phyloP scores from a whole-genome alignment of 1,140 invertebrate genomes.

The Battus philenor region DNA sequence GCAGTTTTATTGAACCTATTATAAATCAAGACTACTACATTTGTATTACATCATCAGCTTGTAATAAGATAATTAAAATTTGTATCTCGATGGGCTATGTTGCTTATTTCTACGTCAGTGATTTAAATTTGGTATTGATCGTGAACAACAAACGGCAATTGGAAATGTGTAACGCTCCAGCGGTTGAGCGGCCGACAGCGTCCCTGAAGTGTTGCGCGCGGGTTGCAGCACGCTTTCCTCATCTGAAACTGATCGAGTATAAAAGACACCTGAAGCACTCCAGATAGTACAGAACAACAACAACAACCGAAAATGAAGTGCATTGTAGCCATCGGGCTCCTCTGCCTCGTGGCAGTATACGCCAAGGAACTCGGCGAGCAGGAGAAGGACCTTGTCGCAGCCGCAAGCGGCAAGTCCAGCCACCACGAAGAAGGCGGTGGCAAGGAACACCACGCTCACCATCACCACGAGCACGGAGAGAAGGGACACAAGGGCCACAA shows the following conservation, averaged over 20 bases:
- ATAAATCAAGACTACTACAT: no score
- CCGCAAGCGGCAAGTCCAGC: slow-evolving; percentile 79
- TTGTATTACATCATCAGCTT: no score
- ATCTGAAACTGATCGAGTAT: slow-evolving; percentile 48
- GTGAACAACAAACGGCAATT: slow-evolving; percentile 32
- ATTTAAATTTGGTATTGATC: slow-evolving; percentile 8
- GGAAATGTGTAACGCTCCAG: slow-evolving; percentile 50
- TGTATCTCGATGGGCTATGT: no score
- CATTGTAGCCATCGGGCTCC: slow-evolving; percentile 43
- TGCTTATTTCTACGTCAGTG: neutral
- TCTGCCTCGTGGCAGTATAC: slow-evolving; percentile 56
- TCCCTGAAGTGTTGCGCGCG: slow-evolving; percentile 55
- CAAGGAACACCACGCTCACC: slow-evolving; percentile 57
- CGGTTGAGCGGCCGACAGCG: slow-evolving; percentile 36
- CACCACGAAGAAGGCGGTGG: slow-evolving; percentile 81
- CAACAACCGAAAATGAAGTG: slow-evolving; percentile 59
- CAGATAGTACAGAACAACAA: slow-evolving; percentile 34
- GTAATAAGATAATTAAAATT: no score
- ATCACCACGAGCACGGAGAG: slow-evolving; percentile 60
- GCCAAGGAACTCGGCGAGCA: slow-evolving; percentile 47
- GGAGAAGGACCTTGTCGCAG: slow-evolving; percentile 53
- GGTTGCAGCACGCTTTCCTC: slow-evolving; percentile 59
- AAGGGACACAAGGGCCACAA: slow-evolving; percentile 65
- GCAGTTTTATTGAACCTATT: no score
- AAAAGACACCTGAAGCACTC: slow-evolving; percentile 38